Base-by-base conservation (phyloP, 2,888 invertebrate species). In the Leucophenga maculata region DNA sequence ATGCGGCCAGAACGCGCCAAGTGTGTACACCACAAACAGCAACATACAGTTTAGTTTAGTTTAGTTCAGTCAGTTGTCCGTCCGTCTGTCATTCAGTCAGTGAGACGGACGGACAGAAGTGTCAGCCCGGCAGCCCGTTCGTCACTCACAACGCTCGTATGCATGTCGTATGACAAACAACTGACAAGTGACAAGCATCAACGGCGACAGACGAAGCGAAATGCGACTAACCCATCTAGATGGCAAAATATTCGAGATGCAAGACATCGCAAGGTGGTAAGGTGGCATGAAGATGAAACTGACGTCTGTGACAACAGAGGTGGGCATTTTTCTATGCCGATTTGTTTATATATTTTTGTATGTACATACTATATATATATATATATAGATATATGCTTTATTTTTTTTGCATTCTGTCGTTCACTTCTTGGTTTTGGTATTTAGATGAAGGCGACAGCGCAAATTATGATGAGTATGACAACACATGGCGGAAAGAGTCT, bases 401-500 rank as follows among this genome's bases (percentile, higher is more conserved):
- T 22, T 62, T 64, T 22, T 74, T 79, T 72, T 26, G 26, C 26
- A 2, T 26, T 26, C 26, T 26, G 26, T 26, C 26, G 26, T 26
- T 26, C 26, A 26, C 26, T 26, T n/a, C 26, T 75, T 76, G 74
- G 78, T 62, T 62, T 3, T 62, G 44, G 60, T 39, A 44, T 44
- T 44, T 44, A 20, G 44, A 71, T 59, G 70, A 65, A 74, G 72
- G 75, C 77, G 78, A 78, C 78, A 77, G 69, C 76, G 79, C 76
- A 81, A 85, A 85, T 87, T 87, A 86, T 86, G 84, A 87, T 83
- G 85, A 84, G 84, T 86, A 83, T 84, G 80, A 85, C 75, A 84
- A 59, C 31, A 32, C 13, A 59, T 59, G 32, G 59, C 59, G n/a
- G 59, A 18, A 31, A 31, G 32, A 75, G 78, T 84, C 79, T 80